Evolutionary conservation across 1,140 invertebrate genomes (phyloP).

Genomic region (Argopecten irradians): DNA sequence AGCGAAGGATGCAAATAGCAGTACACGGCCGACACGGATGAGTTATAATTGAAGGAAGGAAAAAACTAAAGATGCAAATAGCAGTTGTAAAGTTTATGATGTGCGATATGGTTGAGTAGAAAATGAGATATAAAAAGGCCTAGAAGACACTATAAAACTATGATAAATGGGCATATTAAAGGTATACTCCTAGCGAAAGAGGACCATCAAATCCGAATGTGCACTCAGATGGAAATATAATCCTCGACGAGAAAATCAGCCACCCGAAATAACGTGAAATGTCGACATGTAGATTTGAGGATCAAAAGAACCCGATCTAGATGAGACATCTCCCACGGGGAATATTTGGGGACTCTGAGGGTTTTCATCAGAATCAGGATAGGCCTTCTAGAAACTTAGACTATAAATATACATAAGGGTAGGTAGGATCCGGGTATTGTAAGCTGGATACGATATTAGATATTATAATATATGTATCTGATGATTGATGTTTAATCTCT

Average conservation of each 20-base stretch:
- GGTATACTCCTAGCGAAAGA: background rate
- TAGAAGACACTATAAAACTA: background rate
- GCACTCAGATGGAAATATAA: background rate
- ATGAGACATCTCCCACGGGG: background rate
- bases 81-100: conserved; percentile 15
- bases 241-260: background rate
- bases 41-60: background rate
- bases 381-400: background rate
- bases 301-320: background rate
- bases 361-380: background rate
- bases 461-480: conserved; percentile 10
- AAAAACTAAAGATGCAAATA: conserved; percentile 10
- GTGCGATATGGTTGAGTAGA: background rate
- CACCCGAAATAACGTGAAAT: conserved; percentile 1
- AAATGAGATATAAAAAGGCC: background rate
- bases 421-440: background rate
- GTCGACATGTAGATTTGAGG: background rate
- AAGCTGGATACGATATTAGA: background rate
- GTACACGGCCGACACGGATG: background rate
- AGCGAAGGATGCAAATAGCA: conserved; percentile 5
- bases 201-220: background rate
- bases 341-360: background rate
- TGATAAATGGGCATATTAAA: conserved; percentile 11
- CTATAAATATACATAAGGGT: background rate
- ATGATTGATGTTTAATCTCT: background rate